Base-by-base conservation (phyloP, 2,888 invertebrate genomes). In the Pollenia griseotomentosa region DNA sequence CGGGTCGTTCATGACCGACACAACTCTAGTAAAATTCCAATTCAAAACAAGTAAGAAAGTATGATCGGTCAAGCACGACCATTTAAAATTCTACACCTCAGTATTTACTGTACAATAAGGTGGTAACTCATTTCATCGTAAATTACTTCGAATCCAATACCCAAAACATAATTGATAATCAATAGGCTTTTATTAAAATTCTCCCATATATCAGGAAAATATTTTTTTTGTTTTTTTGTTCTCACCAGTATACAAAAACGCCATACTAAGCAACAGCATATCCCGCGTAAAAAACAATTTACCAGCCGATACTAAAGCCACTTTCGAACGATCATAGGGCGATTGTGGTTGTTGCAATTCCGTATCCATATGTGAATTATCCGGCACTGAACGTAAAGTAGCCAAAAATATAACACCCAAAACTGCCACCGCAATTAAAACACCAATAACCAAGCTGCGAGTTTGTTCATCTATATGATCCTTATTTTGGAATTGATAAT, bases 231-330 rank as follows among this genome's bases (percentile, higher is more conserved):
- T 33, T 33, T 33, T 33, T 5, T 33, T 33, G 1, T 33, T 89
- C 93, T 92, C 92, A 97, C 97, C 99, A 81, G 98, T 98, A 92
- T 98, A 99, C 74, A 98, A 95, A 93, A 99, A 99, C 0, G 97
- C 96, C 83, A 97, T 93, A 88, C 97, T 96, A 19, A 99, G 94
- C 12, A 98, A 92, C 68, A 98, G 90, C 98, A 99, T 99, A 89
- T 97, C 96, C 61, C 94, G 95, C 0, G 98, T 98, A 78, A 96
- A 92, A 92, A 98, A 96, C 66, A 99, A 94, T 87, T 94, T 94
- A 53, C 97, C 94, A 0, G 99, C 97, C 51, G 96, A 96, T 90
- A 95, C 95, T 75, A 98, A 94, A 0, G 97, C 97, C 87, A 95
- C 94, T 85, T 96, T 68, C 0, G 94, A 93, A 68, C 91, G 92